A percentile compares a stretch with the other conserved stretches of the same genome.
Evolutionary conservation across 2,888 invertebrate genomes (phyloP).

Genomic region (Adineta ricciae): DNA sequence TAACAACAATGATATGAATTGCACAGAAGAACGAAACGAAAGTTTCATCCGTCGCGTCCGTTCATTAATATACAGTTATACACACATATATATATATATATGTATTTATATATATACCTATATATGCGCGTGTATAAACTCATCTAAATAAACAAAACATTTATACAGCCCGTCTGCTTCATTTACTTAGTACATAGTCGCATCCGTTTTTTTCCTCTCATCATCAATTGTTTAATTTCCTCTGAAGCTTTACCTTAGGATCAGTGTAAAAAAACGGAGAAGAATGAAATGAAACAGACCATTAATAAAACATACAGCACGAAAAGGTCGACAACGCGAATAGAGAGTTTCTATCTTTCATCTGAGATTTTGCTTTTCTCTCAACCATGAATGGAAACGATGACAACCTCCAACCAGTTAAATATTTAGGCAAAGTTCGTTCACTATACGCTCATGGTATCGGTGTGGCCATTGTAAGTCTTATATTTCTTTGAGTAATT

Average conservation of each 20-base stretch:
- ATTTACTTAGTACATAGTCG: constrained; percentile 5
- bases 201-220: background rate
- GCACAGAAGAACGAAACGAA: background rate
- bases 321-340: background rate
- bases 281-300: background rate
- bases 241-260: background rate
- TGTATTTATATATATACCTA: background rate
- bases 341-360: background rate
- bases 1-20: no score
- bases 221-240: constrained; percentile 9
- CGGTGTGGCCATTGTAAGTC: constrained; percentile 8
- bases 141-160: background rate
- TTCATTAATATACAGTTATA: background rate
- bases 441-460: constrained; percentile 7
- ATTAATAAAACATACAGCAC: background rate
- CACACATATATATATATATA: no score
- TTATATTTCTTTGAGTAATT: background rate
- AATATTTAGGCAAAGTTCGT: constrained; percentile 2
- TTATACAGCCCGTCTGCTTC: background rate
- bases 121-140: background rate
- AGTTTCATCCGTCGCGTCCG: background rate
- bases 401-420: constrained; percentile 3
- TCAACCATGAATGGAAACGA: background rate
- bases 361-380: background rate
- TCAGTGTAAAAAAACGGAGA: background rate